These are phyloP conservation scores for Parelbella ahira DNA, from an alignment of 2,888 invertebrate species.

Conservation along the genomic window DNA sequence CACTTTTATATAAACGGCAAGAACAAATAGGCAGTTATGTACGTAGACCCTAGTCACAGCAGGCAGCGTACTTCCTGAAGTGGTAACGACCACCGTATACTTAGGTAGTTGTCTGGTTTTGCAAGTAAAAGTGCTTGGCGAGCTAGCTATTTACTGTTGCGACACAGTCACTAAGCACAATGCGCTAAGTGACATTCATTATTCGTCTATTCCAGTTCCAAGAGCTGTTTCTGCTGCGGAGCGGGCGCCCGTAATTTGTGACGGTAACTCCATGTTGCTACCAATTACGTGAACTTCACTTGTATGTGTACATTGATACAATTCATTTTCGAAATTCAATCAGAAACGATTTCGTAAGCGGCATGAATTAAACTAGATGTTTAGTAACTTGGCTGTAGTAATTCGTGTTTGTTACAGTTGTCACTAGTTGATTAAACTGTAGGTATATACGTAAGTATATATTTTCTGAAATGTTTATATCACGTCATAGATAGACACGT, in stretches of 20 bases:
- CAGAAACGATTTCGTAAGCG: slow-evolving; percentile 7
- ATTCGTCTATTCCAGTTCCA: slow-evolving; percentile 40
- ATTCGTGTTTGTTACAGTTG: no score
- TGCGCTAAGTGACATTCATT: slow-evolving; percentile 46
- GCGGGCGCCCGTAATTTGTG: slow-evolving; percentile 34
- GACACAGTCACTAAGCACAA: slow-evolving; percentile 43
- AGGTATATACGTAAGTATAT: no score
- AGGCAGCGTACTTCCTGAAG: slow-evolving; percentile 16
- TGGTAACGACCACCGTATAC: slow-evolving; percentile 32
- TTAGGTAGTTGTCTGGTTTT: slow-evolving; percentile 41
- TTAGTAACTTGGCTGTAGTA: background rate
- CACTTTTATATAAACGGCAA: background rate
- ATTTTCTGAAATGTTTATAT: no score
- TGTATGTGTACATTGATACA: slow-evolving; percentile 7
- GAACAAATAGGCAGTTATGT: no score
- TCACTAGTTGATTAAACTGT: no score
- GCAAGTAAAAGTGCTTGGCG: slow-evolving; percentile 38
- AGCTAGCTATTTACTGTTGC: slow-evolving; percentile 40
- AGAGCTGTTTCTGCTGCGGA: slow-evolving; percentile 32
- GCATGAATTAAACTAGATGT: background rate
- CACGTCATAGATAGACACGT: no score
- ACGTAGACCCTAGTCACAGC: slow-evolving; percentile 5
- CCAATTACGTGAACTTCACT: slow-evolving; percentile 19
- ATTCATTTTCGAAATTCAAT: no score
- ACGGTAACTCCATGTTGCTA: slow-evolving; percentile 29